Conservation (phyloP, 64 coral and sea anemone species). For the Dendrophyllia cribrosa region DNA sequence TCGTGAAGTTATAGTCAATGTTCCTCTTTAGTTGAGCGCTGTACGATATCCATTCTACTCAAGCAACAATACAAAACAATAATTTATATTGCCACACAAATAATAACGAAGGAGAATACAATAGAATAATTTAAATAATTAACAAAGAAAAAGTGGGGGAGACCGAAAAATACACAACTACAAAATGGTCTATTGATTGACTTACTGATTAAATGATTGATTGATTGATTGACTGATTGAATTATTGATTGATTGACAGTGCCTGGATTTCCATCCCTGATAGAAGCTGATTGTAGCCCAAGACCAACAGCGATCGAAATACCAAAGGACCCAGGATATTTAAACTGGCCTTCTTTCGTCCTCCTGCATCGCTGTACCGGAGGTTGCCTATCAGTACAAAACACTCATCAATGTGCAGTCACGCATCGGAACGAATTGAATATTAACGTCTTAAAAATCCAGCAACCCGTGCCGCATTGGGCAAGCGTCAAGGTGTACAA, state of each 20-base stretch:
- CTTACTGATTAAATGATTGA: too few species aligned
- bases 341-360: neutral
- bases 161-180: too few species aligned
- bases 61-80: too few species aligned
- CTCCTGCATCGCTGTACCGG: slow-evolving; percentile 36
- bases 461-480: neutral
- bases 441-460: neutral
- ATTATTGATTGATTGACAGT: neutral
- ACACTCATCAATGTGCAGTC: slow-evolving; percentile 22
- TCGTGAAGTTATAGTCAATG: too few species aligned
- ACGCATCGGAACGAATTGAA: neutral
- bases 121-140: too few species aligned
- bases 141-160: too few species aligned
- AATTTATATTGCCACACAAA: too few species aligned
- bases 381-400: neutral
- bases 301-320: neutral
- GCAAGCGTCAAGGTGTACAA: slow-evolving; percentile 15
- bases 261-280: too few species aligned
- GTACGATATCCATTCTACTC: too few species aligned
- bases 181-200: too few species aligned
- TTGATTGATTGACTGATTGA: neutral
- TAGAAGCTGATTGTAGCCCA: neutral
- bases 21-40: too few species aligned
- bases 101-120: too few species aligned
- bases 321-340: neutral